These are phyloP conservation scores for Nomada goodeniana DNA, from an alignment of 2,888 invertebrate genomes.

Conservation along the genomic window DNA sequence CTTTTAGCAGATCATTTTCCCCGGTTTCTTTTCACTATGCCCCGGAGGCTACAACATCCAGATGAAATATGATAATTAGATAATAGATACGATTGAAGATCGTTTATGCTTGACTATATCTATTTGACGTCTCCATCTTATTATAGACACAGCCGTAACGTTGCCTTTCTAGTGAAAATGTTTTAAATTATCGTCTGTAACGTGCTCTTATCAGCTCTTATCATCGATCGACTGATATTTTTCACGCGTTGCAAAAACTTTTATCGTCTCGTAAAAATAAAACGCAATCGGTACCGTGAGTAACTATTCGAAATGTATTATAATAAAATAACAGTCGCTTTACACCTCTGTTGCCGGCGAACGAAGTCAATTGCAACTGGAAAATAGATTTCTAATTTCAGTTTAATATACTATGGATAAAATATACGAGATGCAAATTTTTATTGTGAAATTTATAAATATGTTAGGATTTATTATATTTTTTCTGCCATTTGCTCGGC, in stretches of 20 bases:
- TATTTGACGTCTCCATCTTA: neutral
- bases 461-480: too few species aligned
- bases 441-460: too few species aligned
- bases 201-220: conserved; percentile 30
- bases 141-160: neutral
- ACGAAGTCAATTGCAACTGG: too few species aligned
- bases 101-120: neutral
- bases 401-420: too few species aligned
- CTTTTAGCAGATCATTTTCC: conserved; percentile 15
- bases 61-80: conserved; percentile 5
- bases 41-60: neutral
- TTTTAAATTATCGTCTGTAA: conserved; percentile 11
- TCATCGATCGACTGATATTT: conserved; percentile 27
- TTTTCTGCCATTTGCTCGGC: too few species aligned
- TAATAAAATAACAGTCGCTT: too few species aligned
- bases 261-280: conserved; percentile 11
- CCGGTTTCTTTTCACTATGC: neutral
- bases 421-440: too few species aligned
- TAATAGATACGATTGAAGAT: neutral
- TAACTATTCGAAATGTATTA: neutral
- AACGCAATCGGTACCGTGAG: neutral
- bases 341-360: too few species aligned
- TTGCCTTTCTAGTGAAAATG: conserved; percentile 7
- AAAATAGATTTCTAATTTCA: too few species aligned
- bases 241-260: neutral